Base-by-base conservation (phyloP, 2,113 vertebrate genomes). In the human region DNA sequence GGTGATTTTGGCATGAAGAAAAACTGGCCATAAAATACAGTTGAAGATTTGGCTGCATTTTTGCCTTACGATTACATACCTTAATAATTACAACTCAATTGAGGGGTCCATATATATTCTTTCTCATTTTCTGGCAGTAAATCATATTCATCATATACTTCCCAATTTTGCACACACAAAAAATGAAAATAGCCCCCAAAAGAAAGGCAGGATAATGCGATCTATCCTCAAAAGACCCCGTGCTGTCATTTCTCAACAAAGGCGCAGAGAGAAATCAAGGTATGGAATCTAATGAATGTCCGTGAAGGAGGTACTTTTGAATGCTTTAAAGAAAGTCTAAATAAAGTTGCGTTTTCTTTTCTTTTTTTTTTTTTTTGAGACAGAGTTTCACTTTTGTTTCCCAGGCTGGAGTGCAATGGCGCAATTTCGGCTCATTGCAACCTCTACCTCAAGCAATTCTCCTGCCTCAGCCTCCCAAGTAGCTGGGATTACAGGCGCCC, bases 1-100 rank as follows among this genome's bases (percentile, higher is more conserved):
- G 57, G 52, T 64, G 30, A 61, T 96, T 72, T 89, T 50, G 59
- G n/a, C 61, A 72, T 94, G 83, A 96, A 89, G 12, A 93, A 96
- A 95, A 93, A 64, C 27, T 89, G 87, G 87, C 61, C 27, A 23
- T 93, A 50, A 80, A 95, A 50, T 87, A 92, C 13, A 82, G 38
- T 25, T 85, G 23, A 79, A 64, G 87, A 81, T 86, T 27, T 84
- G 85, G 70, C 17, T 48, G 8, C 43, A 83, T 55, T 89, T 97
- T 94, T 52, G 83, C 9, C 81, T 97, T 90, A 95, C 55, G 93
- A 89, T 5, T 40, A 94, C 59, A 84, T 78, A 90, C 0, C 4
- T 95, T 83, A 57, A 75, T 79, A 20, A 90, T 43, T 43, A 43
- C 81, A 1, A n/a, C 45, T 97, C 73, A 93, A 38, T 96, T 96